Base-by-base conservation (phyloP, 2,888 invertebrate genomes). In the Zootermopsis nevadensis region DNA sequence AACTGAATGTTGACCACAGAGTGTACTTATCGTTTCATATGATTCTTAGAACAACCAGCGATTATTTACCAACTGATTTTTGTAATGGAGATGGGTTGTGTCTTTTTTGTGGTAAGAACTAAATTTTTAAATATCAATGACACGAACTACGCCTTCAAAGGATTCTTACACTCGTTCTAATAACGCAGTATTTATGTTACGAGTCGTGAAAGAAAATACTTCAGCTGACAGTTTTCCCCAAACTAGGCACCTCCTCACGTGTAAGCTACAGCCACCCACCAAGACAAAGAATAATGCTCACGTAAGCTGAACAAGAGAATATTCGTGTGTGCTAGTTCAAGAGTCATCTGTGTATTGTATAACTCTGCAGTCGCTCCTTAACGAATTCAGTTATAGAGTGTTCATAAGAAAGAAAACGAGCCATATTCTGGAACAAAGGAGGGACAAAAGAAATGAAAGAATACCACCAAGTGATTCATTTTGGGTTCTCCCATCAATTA, bases 221-320 rank as follows among this genome's bases (percentile, higher is more conserved):
- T 69, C 33, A 22, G 22, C 31, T 33, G 69, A 33, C 69, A 69
- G 19, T 19, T 48, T 48, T 48, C 19, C 27, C 27, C 10, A 33
- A 33, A 31, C 4, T 22, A 31, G 31, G 22, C 69, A 19, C 15
- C 69, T 22, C 33, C 33, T 19, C 33, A 12, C 19, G 30, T 69
- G 69, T 69, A 69, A 33, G 33, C 33, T 33, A 31, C 22, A 30
- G 69, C 69, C 69, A 69, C 69, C 69, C 69, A 33, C 69, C 24
- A 6, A 69, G 69, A 33, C 69, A 69, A 69, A 69, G 4, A 33
- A 6, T 27, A 60, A n/a, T 27, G n/a, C 15, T n/a, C 15, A 60
- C 6, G n/a, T 27, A 15, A 27, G 60, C 60, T 60, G 6, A 27
- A 60, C 2, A 27, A 60, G 10, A 60, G 60, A 60, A 60, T 6